Base-by-base conservation (phyloP, 2,797 vertebrate species). In the Helostoma temminkii region DNA sequence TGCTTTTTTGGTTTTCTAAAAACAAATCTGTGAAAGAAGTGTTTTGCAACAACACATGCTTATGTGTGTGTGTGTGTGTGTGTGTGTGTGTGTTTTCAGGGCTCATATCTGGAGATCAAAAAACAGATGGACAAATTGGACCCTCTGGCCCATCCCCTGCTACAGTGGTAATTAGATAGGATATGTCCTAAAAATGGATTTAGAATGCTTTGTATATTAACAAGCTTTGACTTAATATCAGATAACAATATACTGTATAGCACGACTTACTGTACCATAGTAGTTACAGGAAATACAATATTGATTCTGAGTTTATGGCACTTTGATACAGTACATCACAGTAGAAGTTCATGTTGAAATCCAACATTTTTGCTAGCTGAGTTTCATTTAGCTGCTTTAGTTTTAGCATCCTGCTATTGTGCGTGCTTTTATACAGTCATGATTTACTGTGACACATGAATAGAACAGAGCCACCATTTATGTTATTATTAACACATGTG, bases 81-180 rank as follows among this genome's bases (percentile, higher is more conserved):
- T n/a, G n/a, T n/a, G 32, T 76, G 16, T 71, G 53, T 70, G 25
- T 24, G 88, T 74, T 80, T 70, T 9, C 86, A 99, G 98, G 98
- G 98, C 24, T 99, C 98, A 2, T 99, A 99, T 90, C 90, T 99
- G 91, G 98, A 99, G 92, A 99, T 99, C 85, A 99, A 99, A 93
- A 99, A 99, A 84, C 98, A 99, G 93, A 99, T 99, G 98, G 98
- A 99, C 92, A 99, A 98, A 74, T 90, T 99, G 84, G 98, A 99
- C 79, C 96, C 97, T 39, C 82, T 99, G 91, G 98, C 98, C 1
- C 98, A 99, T 78, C 98, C 98, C 50, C 93, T 99, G 58, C 90
- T 99, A 67, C 97, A 99, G 58, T 99, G 98, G 98, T 99, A 91
- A 91, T 91, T 85, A 16, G 15, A 78, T 22, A 79, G 19, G 24